Base-by-base conservation (phyloP, 2,797 vertebrate genomes). In the Heterohyrax brucei region DNA sequence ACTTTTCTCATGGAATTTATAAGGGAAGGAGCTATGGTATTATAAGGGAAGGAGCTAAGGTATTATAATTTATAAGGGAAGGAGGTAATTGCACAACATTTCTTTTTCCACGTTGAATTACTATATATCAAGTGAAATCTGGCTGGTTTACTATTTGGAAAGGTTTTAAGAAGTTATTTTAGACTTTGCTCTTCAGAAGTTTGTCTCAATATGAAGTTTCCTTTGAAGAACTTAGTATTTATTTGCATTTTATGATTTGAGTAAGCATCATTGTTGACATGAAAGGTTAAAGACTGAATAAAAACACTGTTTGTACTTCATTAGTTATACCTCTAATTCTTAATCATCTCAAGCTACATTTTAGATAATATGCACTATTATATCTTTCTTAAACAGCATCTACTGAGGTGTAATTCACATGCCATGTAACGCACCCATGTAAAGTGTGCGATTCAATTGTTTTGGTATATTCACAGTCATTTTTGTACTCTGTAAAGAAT, bases 141-240 rank as follows among this genome's bases (percentile, higher is more conserved):
- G 73, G 30, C 44, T 53, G 14, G n/a, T 93, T 91, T 91, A 30
- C 68, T 22, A 26, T 30, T 22, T 93, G 62, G 5, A 72, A 16
- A 85, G 33, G n/a, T 92, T 97, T 77, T 82, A 82, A 70, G 61
- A 64, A 73, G 39, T 80, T 83, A 59, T 94, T 87, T 70, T 76
- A 26, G n/a, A 82, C 30, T 89, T 83, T 48, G 33, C 64, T 85
- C 83, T 97, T 95, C 33, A 92, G 33, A 62, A 97, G 94, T 89
- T n/a, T 95, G 6, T 88, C 73, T 56, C 0, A 93, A 22, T 73
- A 46, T 87, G 95, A 68, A 53, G 77, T 16, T 82, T 6, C 22
- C 62, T 81, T 61, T 91, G 39, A 92, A 89, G 75, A 95, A 50
- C 66, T 94, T 85, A 66, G 91, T 46, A 64, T 19, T 13, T 66